Base-by-base conservation (phyloP, 2,888 invertebrate genomes). In the Hoplodrina ambigua region DNA sequence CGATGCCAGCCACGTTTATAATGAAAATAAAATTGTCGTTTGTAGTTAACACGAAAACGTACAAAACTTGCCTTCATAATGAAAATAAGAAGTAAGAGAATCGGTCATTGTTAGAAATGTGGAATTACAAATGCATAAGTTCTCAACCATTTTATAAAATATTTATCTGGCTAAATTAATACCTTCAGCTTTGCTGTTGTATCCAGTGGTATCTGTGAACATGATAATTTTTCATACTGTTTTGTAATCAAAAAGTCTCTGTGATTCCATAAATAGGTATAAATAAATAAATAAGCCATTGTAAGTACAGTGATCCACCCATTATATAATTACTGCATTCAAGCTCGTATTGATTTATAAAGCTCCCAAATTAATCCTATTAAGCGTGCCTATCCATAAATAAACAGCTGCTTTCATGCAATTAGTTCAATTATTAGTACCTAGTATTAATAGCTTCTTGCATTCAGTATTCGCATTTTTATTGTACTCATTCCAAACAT, bases 21-120 rank as follows among this genome's bases (percentile, higher is more conserved):
- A 68, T 66, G 30, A 70, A 75, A 77, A 80, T 83, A 72, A 72
- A 76, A 76, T 60, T 59, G 54, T 54, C 64, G 65, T 64, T 78
- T 65, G 61, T 49, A 68, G 20, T 67, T 63, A 67, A 72, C 57
- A 75, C 62, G 50, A 65, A 63, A 58, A 68, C 33, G n/a, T 56
- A 62, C 54, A 69, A 67, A 76, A 74, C 59, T 60, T 58, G n/a
- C 55, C 17, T 44, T 61, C 52, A 61, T 72, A 69, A 81, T 52
- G 13, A 46, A 1, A 46, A 46, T 46, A 25, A 78, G 64, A 56
- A 57, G 46, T 68, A 33, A 46, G 60, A 46, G 30, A 66, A 33
- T 13, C 19, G 46, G 19, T 37, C 20, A 61, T 50, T 63, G 55
- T 72, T 69, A 30, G 30, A 41, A 41, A 8, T 67, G 11, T 50